These are phyloP conservation scores for Pseudochirops corinnae DNA, from an alignment of 2,797 vertebrate species.

Conservation along the genomic window DNA sequence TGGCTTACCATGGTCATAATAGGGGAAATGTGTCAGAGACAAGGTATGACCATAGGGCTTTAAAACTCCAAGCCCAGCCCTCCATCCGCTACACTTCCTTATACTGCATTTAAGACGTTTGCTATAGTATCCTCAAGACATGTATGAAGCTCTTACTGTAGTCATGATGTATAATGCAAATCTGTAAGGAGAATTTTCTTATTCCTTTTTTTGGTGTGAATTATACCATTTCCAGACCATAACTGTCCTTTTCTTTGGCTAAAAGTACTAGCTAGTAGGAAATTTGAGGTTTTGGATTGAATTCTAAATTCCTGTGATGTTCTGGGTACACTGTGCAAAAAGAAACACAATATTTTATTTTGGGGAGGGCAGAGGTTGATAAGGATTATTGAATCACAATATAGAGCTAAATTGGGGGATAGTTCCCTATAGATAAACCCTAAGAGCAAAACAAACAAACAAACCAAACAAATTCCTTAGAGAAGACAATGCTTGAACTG, in stretches of 20 bases:
- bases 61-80: background rate
- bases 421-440: background rate
- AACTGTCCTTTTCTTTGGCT: background rate
- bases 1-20: background rate
- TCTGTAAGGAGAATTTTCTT: background rate
- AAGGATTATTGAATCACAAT: background rate
- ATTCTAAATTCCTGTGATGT: background rate
- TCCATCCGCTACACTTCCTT: background rate
- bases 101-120: background rate
- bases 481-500: background rate
- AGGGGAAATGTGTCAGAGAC: no score
- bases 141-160: background rate
- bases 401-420: background rate
- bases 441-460: background rate
- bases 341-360: background rate
- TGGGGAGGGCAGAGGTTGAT: background rate
- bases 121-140: background rate
- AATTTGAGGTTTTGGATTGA: background rate
- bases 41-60: background rate
- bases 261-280: background rate
- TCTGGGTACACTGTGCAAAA: background rate
- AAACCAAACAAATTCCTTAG: background rate
- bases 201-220: accelerated
- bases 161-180: background rate
- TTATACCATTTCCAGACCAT: background rate